Evolutionary conservation across 2,888 invertebrate species (phyloP).

Genomic region (Hypomecis punctinalis): DNA sequence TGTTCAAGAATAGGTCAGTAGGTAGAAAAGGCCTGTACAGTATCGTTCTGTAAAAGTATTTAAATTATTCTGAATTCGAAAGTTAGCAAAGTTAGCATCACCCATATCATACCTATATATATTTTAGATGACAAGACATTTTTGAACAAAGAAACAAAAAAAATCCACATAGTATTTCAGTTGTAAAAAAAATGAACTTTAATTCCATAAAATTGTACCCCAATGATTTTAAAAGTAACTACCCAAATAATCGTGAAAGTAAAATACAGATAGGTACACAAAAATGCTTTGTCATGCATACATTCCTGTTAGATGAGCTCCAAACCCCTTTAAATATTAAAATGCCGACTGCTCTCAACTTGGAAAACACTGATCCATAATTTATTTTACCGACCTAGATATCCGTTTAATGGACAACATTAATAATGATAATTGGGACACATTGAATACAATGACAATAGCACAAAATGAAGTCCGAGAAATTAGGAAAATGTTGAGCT

Average conservation of each 20-base stretch:
- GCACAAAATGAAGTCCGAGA: background rate
- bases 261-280: background rate
- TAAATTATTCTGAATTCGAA: too few relatives aligned
- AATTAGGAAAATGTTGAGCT: too few relatives aligned
- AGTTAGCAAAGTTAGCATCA: too few relatives aligned
- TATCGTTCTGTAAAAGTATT: too few relatives aligned
- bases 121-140: too few relatives aligned
- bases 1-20: too few relatives aligned
- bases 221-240: background rate
- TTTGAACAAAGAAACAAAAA: too few relatives aligned
- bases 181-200: too few relatives aligned
- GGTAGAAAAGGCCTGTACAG: too few relatives aligned
- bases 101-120: too few relatives aligned
- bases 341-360: constrained; percentile 33
- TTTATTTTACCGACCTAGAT: constrained; percentile 39
- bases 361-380: constrained; percentile 42
- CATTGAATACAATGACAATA: background rate
- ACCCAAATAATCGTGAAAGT: background rate
- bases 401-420: constrained; percentile 3
- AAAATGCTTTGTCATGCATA: constrained; percentile 39
- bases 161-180: too few relatives aligned
- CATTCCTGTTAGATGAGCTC: constrained; percentile 42
- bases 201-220: too few relatives aligned
- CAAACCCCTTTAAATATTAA: constrained; percentile 40
- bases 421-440: background rate